These are phyloP conservation scores for Calidris pygmaea DNA, from an alignment of 2,113 vertebrate genomes.

Conservation along the genomic window DNA sequence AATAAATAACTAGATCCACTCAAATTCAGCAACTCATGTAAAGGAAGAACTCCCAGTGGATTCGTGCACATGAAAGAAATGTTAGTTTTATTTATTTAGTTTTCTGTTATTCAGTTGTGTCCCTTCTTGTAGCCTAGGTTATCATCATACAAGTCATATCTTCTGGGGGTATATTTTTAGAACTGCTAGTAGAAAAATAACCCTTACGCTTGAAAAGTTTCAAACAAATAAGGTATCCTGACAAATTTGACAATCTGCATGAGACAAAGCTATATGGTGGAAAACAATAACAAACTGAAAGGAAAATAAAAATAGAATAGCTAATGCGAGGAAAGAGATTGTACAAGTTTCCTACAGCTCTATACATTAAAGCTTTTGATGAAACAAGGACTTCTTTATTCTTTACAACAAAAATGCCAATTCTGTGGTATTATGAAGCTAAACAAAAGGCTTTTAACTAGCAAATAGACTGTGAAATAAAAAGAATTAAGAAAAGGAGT, in stretches of 20 bases:
- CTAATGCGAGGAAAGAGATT: background rate
- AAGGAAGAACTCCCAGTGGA: background rate
- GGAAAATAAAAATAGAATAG: constrained; percentile 21
- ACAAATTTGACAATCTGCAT: constrained; percentile 4
- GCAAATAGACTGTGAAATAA: background rate
- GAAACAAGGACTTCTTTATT: constrained; percentile 15
- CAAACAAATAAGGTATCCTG: constrained; percentile 2
- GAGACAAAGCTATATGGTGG: background rate
- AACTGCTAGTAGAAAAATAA: constrained; percentile 17
- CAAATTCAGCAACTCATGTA: background rate
- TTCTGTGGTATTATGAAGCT: background rate
- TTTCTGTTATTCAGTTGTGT: background rate
- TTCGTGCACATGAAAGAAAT: constrained; percentile 3
- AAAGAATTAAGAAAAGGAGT: background rate
- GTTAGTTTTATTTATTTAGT: background rate
- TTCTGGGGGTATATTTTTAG: constrained; percentile 22
- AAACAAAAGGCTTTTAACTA: background rate
- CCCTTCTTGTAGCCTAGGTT: background rate
- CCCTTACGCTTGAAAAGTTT: constrained; percentile 8
- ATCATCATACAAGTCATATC: background rate
- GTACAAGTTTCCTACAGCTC: background rate
- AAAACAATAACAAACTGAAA: constrained; percentile 18
- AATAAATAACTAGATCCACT: background rate
- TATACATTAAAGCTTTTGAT: background rate
- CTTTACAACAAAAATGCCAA: constrained; percentile 14